These are phyloP conservation scores for Lagria hirta DNA, from an alignment of 2,888 invertebrate genomes.

Conservation along the genomic window DNA sequence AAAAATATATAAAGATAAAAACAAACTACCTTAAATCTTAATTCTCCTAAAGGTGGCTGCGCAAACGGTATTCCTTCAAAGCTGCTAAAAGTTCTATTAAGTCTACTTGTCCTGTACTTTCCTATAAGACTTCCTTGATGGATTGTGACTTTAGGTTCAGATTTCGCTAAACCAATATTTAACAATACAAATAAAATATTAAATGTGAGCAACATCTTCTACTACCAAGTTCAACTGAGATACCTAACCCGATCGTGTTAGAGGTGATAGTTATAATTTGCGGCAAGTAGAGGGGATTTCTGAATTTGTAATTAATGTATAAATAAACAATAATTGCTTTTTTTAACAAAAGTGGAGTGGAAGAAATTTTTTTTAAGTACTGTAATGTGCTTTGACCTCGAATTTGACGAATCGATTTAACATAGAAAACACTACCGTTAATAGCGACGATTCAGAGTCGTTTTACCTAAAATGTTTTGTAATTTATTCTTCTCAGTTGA, in stretches of 20 bases:
- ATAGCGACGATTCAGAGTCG: too few relatives aligned
- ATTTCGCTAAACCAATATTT: too few relatives aligned
- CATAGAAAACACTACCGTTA: too few relatives aligned
- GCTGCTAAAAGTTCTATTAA: constrained; percentile 45
- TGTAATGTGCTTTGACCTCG: too few relatives aligned
- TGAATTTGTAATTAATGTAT: constrained; percentile 19
- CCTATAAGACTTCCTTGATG: constrained; percentile 5
- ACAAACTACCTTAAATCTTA: constrained; percentile 49
- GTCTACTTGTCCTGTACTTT: neutral
- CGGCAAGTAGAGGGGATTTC: constrained; percentile 12
- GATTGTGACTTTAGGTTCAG: constrained; percentile 1
- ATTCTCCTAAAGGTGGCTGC: constrained; percentile 47
- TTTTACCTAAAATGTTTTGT: too few relatives aligned
- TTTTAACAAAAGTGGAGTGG: constrained; percentile 19
- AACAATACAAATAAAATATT: too few relatives aligned
- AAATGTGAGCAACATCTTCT: too few relatives aligned
- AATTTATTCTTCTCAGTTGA: too few relatives aligned
- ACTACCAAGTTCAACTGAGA: too few relatives aligned
- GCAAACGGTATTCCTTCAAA: constrained; percentile 55
- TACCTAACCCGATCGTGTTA: constrained; percentile 2
- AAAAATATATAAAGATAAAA: neutral
- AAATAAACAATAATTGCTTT: constrained; percentile 6
- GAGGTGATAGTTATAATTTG: constrained; percentile 10
- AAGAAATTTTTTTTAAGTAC: too few relatives aligned
- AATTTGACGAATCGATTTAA: too few relatives aligned